Evolutionary conservation across 2,888 invertebrate species (phyloP).

Genomic region (Cephus spinipes): DNA sequence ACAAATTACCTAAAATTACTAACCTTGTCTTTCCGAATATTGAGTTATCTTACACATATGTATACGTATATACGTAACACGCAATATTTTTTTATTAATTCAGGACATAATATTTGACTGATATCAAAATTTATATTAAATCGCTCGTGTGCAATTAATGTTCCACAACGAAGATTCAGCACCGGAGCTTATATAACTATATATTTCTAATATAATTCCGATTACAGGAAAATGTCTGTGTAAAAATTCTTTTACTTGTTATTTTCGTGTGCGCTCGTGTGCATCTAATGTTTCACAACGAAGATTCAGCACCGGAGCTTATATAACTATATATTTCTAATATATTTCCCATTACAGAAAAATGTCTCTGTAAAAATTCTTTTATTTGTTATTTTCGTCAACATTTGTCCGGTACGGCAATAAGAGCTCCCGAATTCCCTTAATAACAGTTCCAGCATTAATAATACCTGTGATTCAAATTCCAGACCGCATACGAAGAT

Average conservation of each 20-base stretch:
- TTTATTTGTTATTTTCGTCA: neutral
- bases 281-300: neutral
- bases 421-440: no score
- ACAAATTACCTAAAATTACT: neutral
- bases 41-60: neutral
- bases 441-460: neutral
- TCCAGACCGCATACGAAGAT: constrained; percentile 78
- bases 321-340: no score
- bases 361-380: neutral
- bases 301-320: no score
- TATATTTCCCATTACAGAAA: no score
- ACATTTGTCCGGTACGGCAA: neutral
- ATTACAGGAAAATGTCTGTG: neutral
- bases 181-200: no score
- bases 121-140: neutral
- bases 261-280: no score
- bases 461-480: neutral
- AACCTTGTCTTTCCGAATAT: neutral
- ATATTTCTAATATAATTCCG: no score
- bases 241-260: neutral
- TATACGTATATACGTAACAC: no score
- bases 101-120: neutral
- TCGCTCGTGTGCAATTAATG: neutral
- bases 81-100: neutral
- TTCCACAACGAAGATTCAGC: no score